Conservation (phyloP, 2,113 vertebrate species). For the Platanista minor region DNA sequence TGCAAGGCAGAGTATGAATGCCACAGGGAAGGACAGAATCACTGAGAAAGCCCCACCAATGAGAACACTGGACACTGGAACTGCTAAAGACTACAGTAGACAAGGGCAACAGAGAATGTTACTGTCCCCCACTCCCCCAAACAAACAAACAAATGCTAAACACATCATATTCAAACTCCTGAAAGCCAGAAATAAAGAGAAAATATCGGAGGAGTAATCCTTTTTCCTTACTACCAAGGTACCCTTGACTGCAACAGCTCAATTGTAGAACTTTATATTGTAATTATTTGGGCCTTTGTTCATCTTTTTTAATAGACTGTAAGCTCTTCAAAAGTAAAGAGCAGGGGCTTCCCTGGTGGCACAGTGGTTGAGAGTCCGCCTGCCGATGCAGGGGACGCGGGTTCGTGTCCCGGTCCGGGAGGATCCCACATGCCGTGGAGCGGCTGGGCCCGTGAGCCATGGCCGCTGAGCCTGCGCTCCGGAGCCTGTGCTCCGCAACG, state of each 20-base stretch:
- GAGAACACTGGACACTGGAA: background rate
- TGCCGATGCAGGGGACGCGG: too few species aligned
- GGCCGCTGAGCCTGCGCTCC: too few species aligned
- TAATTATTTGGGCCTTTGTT: background rate
- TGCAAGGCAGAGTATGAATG: background rate
- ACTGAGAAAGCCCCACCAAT: background rate
- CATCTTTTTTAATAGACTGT: background rate
- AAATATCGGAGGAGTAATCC: background rate
- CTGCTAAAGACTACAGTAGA: background rate
- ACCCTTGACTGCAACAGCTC: background rate
- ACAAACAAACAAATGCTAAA: background rate
- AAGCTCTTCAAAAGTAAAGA: conserved; percentile 35
- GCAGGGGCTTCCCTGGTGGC: too few species aligned
- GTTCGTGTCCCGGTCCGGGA: too few species aligned
- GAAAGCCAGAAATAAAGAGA: background rate
- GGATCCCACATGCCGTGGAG: too few species aligned
- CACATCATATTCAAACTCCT: background rate
- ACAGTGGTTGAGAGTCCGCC: too few species aligned
- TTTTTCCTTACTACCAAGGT: background rate
- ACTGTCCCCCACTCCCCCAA: background rate
- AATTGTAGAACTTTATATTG: background rate
- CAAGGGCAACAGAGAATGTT: background rate
- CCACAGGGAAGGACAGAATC: background rate
- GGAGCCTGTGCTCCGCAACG: too few species aligned
- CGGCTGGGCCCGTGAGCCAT: too few species aligned